Percentiles rank a stretch among this genome's conserved stretches.
phyloP scores from a whole-genome alignment of 2,888 invertebrate genomes.

The Baccha elongata region DNA sequence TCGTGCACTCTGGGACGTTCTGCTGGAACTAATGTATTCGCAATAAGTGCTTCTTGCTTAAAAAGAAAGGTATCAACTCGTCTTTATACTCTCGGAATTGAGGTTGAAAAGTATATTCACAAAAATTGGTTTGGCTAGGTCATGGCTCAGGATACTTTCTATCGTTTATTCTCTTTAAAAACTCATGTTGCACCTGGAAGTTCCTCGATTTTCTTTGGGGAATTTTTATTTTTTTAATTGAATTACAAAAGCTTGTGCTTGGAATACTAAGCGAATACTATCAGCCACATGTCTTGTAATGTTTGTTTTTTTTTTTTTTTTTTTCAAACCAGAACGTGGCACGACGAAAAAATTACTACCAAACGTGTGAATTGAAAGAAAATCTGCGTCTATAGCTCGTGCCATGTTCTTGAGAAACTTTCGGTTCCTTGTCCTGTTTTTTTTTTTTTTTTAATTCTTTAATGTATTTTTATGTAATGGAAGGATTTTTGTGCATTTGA shows the following conservation, averaged over 20 bases:
- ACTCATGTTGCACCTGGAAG: slow-evolving; percentile 64
- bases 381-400: slow-evolving; percentile 58
- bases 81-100: slow-evolving; percentile 1
- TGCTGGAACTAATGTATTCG: slow-evolving; percentile 64
- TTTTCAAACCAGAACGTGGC: background rate
- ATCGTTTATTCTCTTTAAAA: slow-evolving; percentile 62
- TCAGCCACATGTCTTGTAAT: slow-evolving; percentile 42
- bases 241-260: slow-evolving; percentile 66
- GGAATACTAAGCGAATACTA: slow-evolving; percentile 51
- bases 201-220: background rate
- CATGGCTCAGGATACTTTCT: slow-evolving; percentile 53
- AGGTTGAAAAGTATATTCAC: slow-evolving; percentile 22
- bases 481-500: slow-evolving; percentile 18
- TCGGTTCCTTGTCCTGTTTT: slow-evolving; percentile 16
- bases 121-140: slow-evolving; percentile 47
- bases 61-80: slow-evolving; percentile 7
- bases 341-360: background rate
- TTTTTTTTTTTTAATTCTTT: slow-evolving; percentile 38
- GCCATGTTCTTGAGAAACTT: slow-evolving; percentile 43
- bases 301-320: background rate
- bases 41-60: slow-evolving; percentile 66
- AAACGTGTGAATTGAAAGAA: slow-evolving; percentile 67
- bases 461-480: slow-evolving; percentile 26
- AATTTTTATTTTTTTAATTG: slow-evolving; percentile 58
- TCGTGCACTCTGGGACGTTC: slow-evolving; percentile 42